Evolutionary conservation across 2,113 vertebrate genomes (phyloP), one percentile per base, ranked within the genome.

Genomic region (Podarcis raffonei): DNA sequence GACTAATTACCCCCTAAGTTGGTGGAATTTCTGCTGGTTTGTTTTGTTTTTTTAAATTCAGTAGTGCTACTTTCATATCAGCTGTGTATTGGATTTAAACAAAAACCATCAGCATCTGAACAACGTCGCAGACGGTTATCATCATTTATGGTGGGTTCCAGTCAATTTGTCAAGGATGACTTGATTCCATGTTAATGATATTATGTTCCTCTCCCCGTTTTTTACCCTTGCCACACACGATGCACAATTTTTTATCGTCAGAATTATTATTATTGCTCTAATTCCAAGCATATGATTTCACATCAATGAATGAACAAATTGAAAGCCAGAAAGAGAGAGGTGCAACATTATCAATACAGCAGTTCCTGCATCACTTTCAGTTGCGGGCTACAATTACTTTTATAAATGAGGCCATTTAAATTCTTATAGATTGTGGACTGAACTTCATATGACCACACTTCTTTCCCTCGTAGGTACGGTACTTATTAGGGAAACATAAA

Each of bases 371-470:
- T 89, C 89, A 78, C 89, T 94, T 94, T 92, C 87, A 90, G 89
- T 83, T 81, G 3, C 42, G 84, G 88, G 90, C 91, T 94, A 93
- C 91, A 93, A 95, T 96, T 93, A 92, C 82, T 87, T 86, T 93
- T 93, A 91, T 92, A 94, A 94, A 93, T 91, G 92, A 94, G 79
- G 85, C 85, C 79, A 82, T 93, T 93, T 93, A 92, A 92, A 94
- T 92, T 88, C 90, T 90, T 91, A 90, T 92, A 93, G 96, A 94
- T 93, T 92, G 89, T 79, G 89, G 12, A 86, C 32, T 89, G 90
- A 53, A 85, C 92, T 87, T 91, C 62, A 65, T 62, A 68, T 23
- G 85, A 39, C 84, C 37, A 39, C n/a, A 94, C 89, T 76, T 84
- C 32, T 89, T 91, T 89, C 89, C 93, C 81, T 57, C 80, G 83